These are phyloP conservation scores for Gambusia affinis DNA, from an alignment of 2,113 vertebrate genomes.

Conservation along the genomic window DNA sequence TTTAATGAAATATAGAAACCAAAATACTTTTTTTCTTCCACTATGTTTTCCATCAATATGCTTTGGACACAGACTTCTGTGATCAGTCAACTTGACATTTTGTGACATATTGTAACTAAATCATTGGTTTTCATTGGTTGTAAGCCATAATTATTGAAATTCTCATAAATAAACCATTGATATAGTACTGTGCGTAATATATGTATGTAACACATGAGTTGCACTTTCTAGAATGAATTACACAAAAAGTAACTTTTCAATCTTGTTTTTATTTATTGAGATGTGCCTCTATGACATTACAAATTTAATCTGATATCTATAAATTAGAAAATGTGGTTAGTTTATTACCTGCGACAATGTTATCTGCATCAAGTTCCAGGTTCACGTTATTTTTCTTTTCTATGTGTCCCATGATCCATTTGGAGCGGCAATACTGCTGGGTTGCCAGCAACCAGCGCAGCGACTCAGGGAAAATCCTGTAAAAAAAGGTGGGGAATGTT, in stretches of 20 bases:
- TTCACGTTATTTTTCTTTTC: constrained; percentile 86
- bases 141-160: background rate
- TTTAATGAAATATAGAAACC: too few relatives aligned
- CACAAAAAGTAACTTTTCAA: background rate
- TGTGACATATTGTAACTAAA: background rate
- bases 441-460: constrained; percentile 96
- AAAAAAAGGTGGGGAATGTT: constrained; percentile 27
- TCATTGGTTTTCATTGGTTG: background rate
- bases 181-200: background rate
- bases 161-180: background rate
- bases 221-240: background rate
- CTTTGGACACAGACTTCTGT: background rate
- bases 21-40: background rate
- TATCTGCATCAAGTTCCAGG: constrained; percentile 83
- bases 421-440: constrained; percentile 89
- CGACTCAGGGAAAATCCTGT: constrained; percentile 95
- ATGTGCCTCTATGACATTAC: background rate
- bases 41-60: background rate
- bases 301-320: background rate
- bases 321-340: background rate
- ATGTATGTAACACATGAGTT: background rate
- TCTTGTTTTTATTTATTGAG: too few relatives aligned
- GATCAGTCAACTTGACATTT: background rate
- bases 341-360: constrained; percentile 86
- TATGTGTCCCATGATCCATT: constrained; percentile 88